phyloP scores from a whole-genome alignment of 2,888 invertebrate species.

The Archips crataeganus region DNA sequence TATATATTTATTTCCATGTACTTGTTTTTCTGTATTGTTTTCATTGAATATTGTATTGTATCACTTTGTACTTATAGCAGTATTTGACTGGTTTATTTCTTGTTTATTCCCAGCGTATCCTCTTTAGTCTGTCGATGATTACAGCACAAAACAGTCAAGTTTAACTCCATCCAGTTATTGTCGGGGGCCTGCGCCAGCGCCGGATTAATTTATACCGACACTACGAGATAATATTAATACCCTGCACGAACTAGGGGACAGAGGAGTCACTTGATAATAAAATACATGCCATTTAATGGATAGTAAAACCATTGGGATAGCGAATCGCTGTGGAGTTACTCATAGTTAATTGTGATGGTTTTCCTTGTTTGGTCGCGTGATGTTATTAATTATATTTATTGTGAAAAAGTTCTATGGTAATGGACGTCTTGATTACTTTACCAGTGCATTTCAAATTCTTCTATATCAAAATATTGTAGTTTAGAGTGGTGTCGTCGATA shows the following conservation, averaged over 20 bases:
- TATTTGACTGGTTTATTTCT: no score
- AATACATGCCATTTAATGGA: background rate
- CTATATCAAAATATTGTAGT: no score
- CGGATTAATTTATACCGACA: slow-evolving; percentile 71
- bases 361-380: background rate
- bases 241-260: slow-evolving; percentile 16
- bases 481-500: no score
- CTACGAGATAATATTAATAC: slow-evolving; percentile 61
- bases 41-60: no score
- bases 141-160: slow-evolving; percentile 56
- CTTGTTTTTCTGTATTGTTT: no score
- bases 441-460: no score
- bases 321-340: background rate
- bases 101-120: slow-evolving; percentile 46
- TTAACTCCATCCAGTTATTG: slow-evolving; percentile 66
- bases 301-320: background rate
- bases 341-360: background rate
- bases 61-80: no score
- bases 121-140: slow-evolving; percentile 50
- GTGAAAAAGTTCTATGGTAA: no score
- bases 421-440: no score
- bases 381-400: no score
- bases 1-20: no score
- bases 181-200: slow-evolving; percentile 57
- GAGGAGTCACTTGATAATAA: slow-evolving; percentile 16